Base-by-base conservation (phyloP, 2,113 vertebrate genomes). In the Alligator mississippiensis region DNA sequence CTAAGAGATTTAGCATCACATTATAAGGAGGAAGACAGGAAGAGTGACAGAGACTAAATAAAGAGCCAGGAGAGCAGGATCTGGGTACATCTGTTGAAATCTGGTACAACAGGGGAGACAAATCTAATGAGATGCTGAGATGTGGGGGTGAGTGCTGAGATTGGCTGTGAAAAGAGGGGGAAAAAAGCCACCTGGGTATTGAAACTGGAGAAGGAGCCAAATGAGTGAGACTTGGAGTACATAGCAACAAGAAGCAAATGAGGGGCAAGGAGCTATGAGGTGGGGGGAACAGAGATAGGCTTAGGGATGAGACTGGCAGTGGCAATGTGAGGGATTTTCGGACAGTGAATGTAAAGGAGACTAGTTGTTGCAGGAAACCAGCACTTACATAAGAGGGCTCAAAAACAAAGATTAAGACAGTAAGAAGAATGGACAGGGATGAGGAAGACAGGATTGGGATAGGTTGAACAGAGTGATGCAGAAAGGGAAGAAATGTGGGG, bases 401-500 rank as follows among this genome's bases (percentile, higher is more conserved):
- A 86, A 61, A 82, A 84, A 77, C 0, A 61, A 12, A 82, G 72
- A 57, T 0, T 88, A 55, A 81, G 54, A 75, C 54, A 3, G 17
- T 9, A 84, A 8, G 6, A 55, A 3, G 84, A 84, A 84, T 28
- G 10, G 80, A 82, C 7, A 28, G 4, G 5, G 91, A 76, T 18
- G 16, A 3, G 59, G 9, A 80, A 86, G 14, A 25, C 63, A 28
- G 63, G 5, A 64, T 28, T 9, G 4, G 0, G 0, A 3, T 4
- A 74, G 47, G 75, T 5, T 64, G 57, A 72, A 82, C 84, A 62
- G 11, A 1, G 19, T 38, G 24, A 82, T 7, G 28, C 27, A 18
- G 64, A 68, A 68, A 17, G 28, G 64, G 16, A n/a, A 7, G 5
- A n/a, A 27, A 4, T 27, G 2, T 27, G 13, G 77, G 1, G 0